Conservation (phyloP, 2,113 vertebrate genomes). For the Shinisaurus crocodilurus region DNA sequence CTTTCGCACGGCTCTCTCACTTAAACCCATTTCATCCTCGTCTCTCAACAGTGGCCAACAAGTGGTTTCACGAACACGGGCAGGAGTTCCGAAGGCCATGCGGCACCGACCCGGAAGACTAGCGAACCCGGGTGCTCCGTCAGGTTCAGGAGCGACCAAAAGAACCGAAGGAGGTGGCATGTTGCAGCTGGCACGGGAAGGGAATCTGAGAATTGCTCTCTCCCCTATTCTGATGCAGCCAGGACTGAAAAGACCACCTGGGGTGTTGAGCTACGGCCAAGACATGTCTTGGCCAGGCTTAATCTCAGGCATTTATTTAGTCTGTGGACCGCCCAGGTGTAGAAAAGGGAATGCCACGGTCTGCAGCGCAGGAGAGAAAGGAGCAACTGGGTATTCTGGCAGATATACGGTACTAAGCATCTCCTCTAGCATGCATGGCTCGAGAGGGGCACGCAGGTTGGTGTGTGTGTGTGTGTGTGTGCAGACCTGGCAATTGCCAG, state of each 20-base stretch:
- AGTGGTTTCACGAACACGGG: conserved; percentile 93
- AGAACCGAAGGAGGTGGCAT: conserved; percentile 40
- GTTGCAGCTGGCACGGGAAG: not conserved
- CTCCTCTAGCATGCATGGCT: not conserved
- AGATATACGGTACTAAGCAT: too few relatives aligned
- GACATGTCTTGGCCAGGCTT: not conserved
- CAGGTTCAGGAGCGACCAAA: conserved; percentile 46
- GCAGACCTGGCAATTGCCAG: too few relatives aligned
- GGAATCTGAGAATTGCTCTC: not conserved
- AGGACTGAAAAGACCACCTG: conserved; percentile 39
- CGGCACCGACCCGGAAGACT: conserved; percentile 80
- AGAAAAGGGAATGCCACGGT: too few relatives aligned
- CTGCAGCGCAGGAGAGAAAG: not conserved
- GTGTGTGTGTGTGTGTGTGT: too few relatives aligned
- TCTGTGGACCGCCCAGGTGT: not conserved
- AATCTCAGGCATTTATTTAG: not conserved
- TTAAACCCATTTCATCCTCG: not conserved
- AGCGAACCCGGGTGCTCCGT: conserved; percentile 56
- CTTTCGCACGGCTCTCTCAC: rapidly evolving
- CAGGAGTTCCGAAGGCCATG: conserved; percentile 91
- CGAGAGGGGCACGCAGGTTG: not conserved
- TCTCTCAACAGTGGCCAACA: conserved; percentile 89
- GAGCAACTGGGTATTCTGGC: rapidly evolving
- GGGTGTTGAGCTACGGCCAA: not conserved
- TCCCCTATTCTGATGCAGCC: not conserved